phyloP scores from a whole-genome alignment of 2,797 vertebrate genomes.

The Cossypha polioptera region DNA sequence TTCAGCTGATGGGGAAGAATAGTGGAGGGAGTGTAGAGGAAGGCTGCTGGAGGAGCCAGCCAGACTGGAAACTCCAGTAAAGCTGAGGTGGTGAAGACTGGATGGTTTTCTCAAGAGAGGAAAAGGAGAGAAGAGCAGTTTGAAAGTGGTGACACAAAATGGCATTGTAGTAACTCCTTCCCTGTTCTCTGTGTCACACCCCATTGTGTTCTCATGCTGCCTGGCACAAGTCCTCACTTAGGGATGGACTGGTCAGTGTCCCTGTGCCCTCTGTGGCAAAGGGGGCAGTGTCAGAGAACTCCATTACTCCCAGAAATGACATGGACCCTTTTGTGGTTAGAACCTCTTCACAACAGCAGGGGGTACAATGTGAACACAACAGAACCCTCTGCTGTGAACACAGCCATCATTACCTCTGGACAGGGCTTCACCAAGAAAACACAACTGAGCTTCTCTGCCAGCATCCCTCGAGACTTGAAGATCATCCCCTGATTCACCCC shows the following conservation, averaged over 20 bases:
- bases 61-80: conserved; percentile 8
- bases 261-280: neutral
- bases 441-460: neutral
- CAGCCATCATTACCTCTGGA: neutral
- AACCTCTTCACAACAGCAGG: neutral
- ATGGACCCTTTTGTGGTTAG: neutral
- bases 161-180: neutral
- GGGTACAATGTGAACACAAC: neutral
- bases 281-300: neutral
- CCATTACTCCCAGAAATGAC: neutral
- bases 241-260: too few relatives aligned
- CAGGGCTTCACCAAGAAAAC: fast-evolving
- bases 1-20: neutral
- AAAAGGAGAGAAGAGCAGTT: neutral
- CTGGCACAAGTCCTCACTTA: neutral
- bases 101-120: neutral
- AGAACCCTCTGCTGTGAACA: neutral
- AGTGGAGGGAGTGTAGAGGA: neutral
- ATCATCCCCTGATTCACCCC: neutral
- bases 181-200: neutral
- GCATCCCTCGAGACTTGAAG: neutral
- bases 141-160: neutral
- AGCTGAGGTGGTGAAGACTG: neutral
- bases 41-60: neutral
- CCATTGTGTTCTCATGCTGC: fast-evolving